Conservation (phyloP, 2,113 vertebrate genomes). For the Planiliza haematocheilus region DNA sequence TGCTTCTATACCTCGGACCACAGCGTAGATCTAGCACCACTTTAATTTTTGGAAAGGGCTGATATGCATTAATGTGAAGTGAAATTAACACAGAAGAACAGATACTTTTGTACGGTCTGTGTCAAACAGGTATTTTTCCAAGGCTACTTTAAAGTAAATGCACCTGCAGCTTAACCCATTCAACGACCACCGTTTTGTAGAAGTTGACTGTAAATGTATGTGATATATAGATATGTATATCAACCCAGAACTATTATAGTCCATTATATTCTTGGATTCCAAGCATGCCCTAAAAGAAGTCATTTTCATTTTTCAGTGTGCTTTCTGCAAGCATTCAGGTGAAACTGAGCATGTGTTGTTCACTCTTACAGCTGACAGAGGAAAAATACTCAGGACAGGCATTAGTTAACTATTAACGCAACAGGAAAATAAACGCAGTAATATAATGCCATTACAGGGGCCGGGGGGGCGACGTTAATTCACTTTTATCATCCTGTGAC, state of each 20-base stretch:
- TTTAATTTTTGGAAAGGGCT: slow-evolving; percentile 28
- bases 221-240: slow-evolving; percentile 37
- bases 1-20: slow-evolving; percentile 10
- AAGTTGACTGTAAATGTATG: not conserved
- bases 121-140: not conserved
- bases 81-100: not conserved
- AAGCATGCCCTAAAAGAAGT: slow-evolving; percentile 71
- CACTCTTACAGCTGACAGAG: not conserved
- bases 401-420: not conserved
- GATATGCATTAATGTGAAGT: slow-evolving; percentile 34
- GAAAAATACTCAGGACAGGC: slow-evolving; percentile 17
- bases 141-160: slow-evolving; percentile 2
- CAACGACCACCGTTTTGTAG: not conserved
- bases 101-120: not conserved
- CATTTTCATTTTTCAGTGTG: slow-evolving; percentile 44
- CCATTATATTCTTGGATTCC: slow-evolving; percentile 87
- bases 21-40: slow-evolving; percentile 53
- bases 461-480: too few species aligned
- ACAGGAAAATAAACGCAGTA: not conserved
- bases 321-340: slow-evolving; percentile 60
- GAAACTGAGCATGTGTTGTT: slow-evolving; percentile 16
- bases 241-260: slow-evolving; percentile 85
- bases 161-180: not conserved
- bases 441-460: not conserved
- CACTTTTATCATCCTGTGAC: not conserved